These are phyloP conservation scores for Chaetodon trifascialis DNA, from an alignment of 2,113 vertebrate genomes.

Conservation along the genomic window DNA sequence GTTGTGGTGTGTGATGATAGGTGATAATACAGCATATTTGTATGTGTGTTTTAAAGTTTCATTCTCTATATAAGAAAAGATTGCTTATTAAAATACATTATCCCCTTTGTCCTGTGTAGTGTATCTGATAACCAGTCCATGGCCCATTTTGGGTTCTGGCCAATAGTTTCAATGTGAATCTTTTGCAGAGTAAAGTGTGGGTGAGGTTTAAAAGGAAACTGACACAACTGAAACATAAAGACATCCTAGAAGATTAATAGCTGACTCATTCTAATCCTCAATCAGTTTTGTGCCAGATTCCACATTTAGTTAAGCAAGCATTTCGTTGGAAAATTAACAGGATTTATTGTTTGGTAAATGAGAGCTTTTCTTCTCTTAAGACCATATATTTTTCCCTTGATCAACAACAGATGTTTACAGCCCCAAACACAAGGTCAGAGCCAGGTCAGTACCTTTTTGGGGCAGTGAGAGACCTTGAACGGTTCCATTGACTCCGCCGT, in stretches of 20 bases:
- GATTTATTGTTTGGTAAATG: conserved; percentile 32
- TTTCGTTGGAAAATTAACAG: conserved; percentile 14
- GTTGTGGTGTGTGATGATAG: no score
- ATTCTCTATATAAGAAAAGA: no score
- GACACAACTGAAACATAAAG: neutral
- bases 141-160: neutral
- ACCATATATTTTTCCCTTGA: conserved; percentile 35
- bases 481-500: conserved; percentile 22
- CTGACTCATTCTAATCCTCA: conserved; percentile 5
- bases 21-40: no score
- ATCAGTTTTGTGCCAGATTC: conserved; percentile 26
- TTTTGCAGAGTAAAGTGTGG: neutral
- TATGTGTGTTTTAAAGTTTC: no score
- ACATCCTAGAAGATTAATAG: neutral
- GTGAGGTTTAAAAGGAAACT: neutral
- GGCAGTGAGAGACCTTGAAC: conserved; percentile 26
- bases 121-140: neutral
- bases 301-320: conserved; percentile 30
- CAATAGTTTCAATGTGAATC: neutral
- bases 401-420: conserved; percentile 66
- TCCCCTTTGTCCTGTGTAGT: neutral
- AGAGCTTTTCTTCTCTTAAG: conserved; percentile 15
- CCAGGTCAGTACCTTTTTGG: conserved; percentile 41
- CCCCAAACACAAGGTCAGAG: conserved; percentile 45
- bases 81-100: neutral